A percentile compares a stretch with the other conserved stretches of the same genome.
Conservation (phyloP, 2,888 invertebrate genomes). For the Stenichneumon culpator region DNA sequence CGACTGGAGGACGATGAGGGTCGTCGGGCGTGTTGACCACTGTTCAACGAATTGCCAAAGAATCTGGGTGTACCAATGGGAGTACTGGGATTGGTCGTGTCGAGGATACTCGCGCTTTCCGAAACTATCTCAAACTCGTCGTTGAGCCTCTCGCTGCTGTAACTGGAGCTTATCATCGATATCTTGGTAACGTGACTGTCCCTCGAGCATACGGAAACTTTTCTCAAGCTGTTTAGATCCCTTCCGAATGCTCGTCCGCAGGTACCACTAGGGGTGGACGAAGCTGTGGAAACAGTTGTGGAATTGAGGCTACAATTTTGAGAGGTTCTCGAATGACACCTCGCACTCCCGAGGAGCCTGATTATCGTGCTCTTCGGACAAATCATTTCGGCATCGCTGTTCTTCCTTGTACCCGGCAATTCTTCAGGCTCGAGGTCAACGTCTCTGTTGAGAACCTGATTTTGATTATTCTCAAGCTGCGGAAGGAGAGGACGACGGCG, state of each 20-base stretch:
- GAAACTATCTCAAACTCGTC: conserved; percentile 78
- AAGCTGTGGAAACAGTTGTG: conserved; percentile 70
- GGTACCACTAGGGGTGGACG: conserved; percentile 72
- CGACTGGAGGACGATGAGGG: conserved; percentile 24
- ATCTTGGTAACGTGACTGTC: conserved; percentile 75
- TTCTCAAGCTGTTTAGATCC: conserved; percentile 55
- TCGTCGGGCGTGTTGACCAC: neutral
- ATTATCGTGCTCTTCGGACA: conserved; percentile 71
- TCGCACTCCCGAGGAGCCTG: conserved; percentile 72
- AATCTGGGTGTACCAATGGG: conserved; percentile 59
- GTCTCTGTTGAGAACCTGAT: conserved; percentile 10
- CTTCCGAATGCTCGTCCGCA: conserved; percentile 66
- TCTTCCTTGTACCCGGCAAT: neutral
- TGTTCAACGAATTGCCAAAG: conserved; percentile 17
- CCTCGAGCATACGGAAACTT: conserved; percentile 74
- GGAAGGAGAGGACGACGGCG: conserved; percentile 36
- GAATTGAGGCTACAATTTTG: conserved; percentile 67
- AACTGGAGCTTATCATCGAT: conserved; percentile 71
- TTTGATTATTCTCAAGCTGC: conserved; percentile 24
- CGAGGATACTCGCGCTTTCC: conserved; percentile 73
- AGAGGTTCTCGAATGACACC: conserved; percentile 57
- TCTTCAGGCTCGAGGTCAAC: conserved; percentile 12
- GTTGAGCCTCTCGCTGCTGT: conserved; percentile 77
- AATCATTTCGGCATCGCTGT: conserved; percentile 37
- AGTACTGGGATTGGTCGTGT: conserved; percentile 45